Percentiles rank a stretch among this genome's conserved stretches.
phyloP scores from a whole-genome alignment of 2,888 invertebrate genomes.

The Julus scandinavius region DNA sequence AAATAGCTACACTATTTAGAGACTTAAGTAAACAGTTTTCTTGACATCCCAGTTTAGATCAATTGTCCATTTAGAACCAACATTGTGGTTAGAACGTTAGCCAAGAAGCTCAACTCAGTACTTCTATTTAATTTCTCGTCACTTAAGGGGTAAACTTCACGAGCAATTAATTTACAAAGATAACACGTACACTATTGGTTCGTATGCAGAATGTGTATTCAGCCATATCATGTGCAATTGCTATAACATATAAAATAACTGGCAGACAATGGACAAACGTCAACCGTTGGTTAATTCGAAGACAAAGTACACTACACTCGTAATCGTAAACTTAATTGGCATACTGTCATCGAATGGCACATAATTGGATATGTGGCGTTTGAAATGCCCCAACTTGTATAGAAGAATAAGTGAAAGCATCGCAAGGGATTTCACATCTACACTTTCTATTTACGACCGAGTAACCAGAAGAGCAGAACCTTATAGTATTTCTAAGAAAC shows the following conservation, averaged over 20 bases:
- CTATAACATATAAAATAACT: not conserved
- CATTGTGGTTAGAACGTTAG: not conserved
- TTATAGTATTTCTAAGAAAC: no score
- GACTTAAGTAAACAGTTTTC: not conserved
- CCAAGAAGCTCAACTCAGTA: not conserved
- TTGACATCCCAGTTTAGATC: not conserved
- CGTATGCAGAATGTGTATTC: not conserved
- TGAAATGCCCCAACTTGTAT: not conserved
- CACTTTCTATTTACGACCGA: not conserved
- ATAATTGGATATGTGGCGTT: not conserved
- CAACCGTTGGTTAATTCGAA: constrained; percentile 8
- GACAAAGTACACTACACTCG: not conserved
- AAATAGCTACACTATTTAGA: no score
- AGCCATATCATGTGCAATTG: not conserved
- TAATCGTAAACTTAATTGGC: not conserved
- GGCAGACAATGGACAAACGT: not conserved
- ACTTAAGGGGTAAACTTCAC: not conserved
- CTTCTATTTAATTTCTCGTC: not conserved
- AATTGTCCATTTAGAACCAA: not conserved
- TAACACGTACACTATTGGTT: not conserved
- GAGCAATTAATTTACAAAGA: constrained; percentile 10
- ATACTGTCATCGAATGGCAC: not conserved
- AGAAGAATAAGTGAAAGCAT: not conserved
- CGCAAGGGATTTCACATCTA: not conserved
- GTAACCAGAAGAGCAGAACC: not conserved